Base-by-base conservation (phyloP, 1,140 invertebrate genomes). In the Pseudomyrmex pallidus region DNA sequence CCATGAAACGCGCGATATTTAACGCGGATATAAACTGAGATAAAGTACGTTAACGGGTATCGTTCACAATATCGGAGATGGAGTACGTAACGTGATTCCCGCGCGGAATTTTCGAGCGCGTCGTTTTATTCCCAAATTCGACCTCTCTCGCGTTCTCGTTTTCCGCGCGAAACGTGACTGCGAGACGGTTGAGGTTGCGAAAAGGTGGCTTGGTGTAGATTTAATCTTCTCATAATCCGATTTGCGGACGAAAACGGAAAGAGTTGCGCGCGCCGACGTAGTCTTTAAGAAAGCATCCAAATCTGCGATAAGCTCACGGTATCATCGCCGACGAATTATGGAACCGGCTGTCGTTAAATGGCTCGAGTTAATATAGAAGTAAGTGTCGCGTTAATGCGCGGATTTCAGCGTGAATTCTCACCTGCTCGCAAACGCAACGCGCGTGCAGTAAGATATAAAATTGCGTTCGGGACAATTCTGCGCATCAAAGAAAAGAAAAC, bases 161-260 rank as follows among this genome's bases (percentile, higher is more conserved):
- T 35, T 12, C 2, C 17, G 3, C 46, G 7, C 9, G 57, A 57
- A 57, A 76, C 63, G 64, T 63, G 59, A 72, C 63, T 82, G 22
- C 22, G 44, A 48, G 74, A 52, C 35, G 54, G 74, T 74, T 56
- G 50, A 82, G 44, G 78, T 15, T 66, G 20, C 64, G 25, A 78
- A 46, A 17, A 74, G 70, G 25, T 54, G 17, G 22, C 72, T 54
- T 44, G 61, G 52, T 64, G 74, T 56, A 61, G 66, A 67, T 82
- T 88, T 85, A 88, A 82, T 88, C 64, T 61, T 8, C 3, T 73
- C 22, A 78, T 85, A 88, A 88, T 87, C 72, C 66, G 83, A 88
- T 82, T 87, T 87, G 50, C 54, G 22, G 82, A 7, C 8, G 13
- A 70, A 82, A 85, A 64, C 22, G 63, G 70, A 73, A 35, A 73